phyloP scores from a whole-genome alignment of 2,113 vertebrate genomes.

The Chaetodon trifascialis region DNA sequence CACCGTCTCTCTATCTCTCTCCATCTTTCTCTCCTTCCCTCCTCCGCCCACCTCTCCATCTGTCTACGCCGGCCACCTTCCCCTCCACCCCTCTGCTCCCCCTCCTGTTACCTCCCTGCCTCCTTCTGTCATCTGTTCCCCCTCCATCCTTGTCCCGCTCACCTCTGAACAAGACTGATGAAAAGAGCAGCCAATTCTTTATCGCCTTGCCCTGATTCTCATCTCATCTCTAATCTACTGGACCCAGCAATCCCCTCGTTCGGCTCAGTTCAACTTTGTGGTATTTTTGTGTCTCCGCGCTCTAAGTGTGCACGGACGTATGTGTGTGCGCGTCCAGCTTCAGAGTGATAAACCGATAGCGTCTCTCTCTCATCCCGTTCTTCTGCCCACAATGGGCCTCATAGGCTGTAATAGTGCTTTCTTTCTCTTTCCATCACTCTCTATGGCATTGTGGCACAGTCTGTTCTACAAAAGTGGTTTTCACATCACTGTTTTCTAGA shows the following conservation, averaged over 20 bases:
- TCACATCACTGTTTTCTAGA: slow-evolving; percentile 61
- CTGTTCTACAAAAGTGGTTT: slow-evolving; percentile 61
- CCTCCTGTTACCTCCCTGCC: slow-evolving; percentile 14
- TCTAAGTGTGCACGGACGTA: slow-evolving; percentile 5
- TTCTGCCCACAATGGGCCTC: slow-evolving; percentile 54
- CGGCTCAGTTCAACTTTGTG: slow-evolving; percentile 34
- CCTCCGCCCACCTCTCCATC: slow-evolving; percentile 38
- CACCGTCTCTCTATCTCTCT: slow-evolving; percentile 16
- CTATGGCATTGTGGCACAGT: slow-evolving; percentile 24
- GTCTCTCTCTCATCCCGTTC: slow-evolving; percentile 51
- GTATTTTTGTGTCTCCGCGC: slow-evolving; percentile 25
- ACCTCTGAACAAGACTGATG: slow-evolving; percentile 59
- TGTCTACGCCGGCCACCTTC: slow-evolving; percentile 11
- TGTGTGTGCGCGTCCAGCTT: slow-evolving; percentile 9
- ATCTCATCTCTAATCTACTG: slow-evolving; percentile 69
- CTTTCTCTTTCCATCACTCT: slow-evolving; percentile 47
- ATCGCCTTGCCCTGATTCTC: slow-evolving; percentile 53
- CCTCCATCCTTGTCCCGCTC: slow-evolving; percentile 36
- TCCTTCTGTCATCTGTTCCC: slow-evolving; percentile 14
- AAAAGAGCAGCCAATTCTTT: slow-evolving; percentile 58
- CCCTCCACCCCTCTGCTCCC: slow-evolving; percentile 12
- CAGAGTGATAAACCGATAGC: slow-evolving; percentile 59
- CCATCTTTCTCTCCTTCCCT: slow-evolving; percentile 3
- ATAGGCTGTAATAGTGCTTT: slow-evolving; percentile 48
- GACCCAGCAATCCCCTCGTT: slow-evolving; percentile 28